Evolutionary conservation across 1,140 invertebrate species (phyloP), one percentile per base, ranked within the genome.

Genomic region (Lepidurus arcticus): DNA sequence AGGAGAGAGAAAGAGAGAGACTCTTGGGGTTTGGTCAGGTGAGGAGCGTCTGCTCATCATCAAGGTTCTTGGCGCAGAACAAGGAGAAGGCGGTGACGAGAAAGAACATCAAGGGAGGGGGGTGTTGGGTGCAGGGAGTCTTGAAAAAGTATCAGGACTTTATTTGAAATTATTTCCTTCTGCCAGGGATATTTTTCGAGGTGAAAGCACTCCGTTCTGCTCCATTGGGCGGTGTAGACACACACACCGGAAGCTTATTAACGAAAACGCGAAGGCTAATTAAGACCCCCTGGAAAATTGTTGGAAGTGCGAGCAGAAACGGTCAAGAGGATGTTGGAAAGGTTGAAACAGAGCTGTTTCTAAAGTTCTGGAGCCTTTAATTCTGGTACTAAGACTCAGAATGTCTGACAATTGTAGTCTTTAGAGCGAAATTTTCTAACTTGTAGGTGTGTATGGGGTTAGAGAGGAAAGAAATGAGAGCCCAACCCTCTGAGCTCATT

Each of bases 241-340:
- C 53, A 13, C 53, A 65, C 53, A 65, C 53, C 53, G 53, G 53
- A 65, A 65, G 53, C 53, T 65, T 65, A 65, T 65, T 65, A 65
- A 65, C 53, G 53, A 65, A 65, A 65, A n/a, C 16, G 16, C 16
- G 21, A 21, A 21, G 53, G 8, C 53, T 65, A 65, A 65, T 65
- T 65, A 65, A 65, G 53, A 7, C 53, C 53, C 9, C 9, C 16
- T 34, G 34, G 34, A 34, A 34, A 34, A 34, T 34, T 34, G 53
- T 21, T 65, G 21, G 13, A 65, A 65, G 9, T 9, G 21, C 53
- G 53, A 65, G 53, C 16, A 65, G 53, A 65, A 65, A 65, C 53
- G 53, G 53, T 65, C 53, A 65, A 13, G 53, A 21, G 21, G 21
- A n/a, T 65, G 53, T 34, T 34, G 34, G 34, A 34, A 34, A 34